Percentiles rank a stretch among this genome's conserved stretches.
Evolutionary conservation across 2,797 vertebrate species (phyloP).

Genomic region (Streptopelia turtur): DNA sequence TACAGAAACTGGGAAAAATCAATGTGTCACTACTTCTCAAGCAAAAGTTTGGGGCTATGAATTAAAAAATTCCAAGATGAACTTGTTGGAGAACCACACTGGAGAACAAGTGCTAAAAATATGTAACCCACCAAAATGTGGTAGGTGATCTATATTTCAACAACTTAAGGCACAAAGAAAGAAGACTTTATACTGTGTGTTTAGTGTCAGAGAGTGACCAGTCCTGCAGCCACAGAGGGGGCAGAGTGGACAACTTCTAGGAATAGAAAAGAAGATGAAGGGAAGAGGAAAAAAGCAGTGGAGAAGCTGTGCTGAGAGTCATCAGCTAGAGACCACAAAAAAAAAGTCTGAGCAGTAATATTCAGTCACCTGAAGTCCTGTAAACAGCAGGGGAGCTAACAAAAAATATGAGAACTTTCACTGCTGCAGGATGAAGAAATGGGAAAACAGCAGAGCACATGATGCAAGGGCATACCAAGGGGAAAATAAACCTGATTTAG

Average conservation of each 20-base stretch:
- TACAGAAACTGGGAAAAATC: neutral
- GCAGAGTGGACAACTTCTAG: neutral
- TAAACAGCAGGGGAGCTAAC: neutral
- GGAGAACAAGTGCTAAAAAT: neutral
- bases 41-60: neutral
- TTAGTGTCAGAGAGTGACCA: neutral
- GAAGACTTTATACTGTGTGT: accelerated
- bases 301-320: neutral
- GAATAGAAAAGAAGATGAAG: neutral
- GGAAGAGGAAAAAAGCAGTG: neutral
- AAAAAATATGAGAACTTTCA: neutral
- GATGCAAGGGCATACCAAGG: neutral
- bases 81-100: neutral
- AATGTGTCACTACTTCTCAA: neutral
- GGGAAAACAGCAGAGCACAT: neutral
- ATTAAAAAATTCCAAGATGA: neutral
- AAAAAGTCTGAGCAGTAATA: neutral
- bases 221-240: neutral
- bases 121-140: neutral
- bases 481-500: constrained; percentile 47
- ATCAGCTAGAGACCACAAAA: neutral
- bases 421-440: neutral
- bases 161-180: neutral
- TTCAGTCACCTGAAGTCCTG: neutral
- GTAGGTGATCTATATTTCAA: neutral